phyloP scores from a whole-genome alignment of 1,140 invertebrate genomes.

The Psilanteris sp. region DNA sequence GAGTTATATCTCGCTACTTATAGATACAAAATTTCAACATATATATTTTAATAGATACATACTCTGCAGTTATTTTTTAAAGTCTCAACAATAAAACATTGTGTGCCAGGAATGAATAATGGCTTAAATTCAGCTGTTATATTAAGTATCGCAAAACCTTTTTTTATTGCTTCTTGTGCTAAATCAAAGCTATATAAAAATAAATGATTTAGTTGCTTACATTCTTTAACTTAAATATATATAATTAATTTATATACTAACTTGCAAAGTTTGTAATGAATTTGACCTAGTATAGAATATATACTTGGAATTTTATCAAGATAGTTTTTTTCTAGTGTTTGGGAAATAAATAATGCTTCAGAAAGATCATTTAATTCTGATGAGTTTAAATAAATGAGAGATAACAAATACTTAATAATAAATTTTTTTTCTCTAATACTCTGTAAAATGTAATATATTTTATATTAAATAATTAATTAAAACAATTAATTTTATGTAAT shows the following conservation, averaged over 20 bases:
- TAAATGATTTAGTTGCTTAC: too few relatives aligned
- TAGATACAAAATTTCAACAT: too few relatives aligned
- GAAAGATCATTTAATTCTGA: constrained; percentile 53
- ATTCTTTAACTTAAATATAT: neutral
- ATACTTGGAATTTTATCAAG: constrained; percentile 60
- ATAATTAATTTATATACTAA: constrained; percentile 10
- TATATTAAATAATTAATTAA: neutral
- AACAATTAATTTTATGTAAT: neutral
- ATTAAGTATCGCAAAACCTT: constrained; percentile 52
- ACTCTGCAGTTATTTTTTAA: constrained; percentile 31
- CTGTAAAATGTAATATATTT: constrained; percentile 25
- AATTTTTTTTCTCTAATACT: constrained; percentile 14
- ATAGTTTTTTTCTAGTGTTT: constrained; percentile 9
- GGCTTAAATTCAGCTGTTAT: constrained; percentile 6
- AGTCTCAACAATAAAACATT: constrained; percentile 47
- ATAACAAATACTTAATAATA: constrained; percentile 63
- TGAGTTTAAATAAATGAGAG: constrained; percentile 39
- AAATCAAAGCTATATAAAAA: constrained; percentile 59
- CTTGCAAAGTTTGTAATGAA: constrained; percentile 66
- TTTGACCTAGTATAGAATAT: constrained; percentile 56
- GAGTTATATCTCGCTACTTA: too few relatives aligned
- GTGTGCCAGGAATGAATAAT: constrained; percentile 63
- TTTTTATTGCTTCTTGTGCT: constrained; percentile 44
- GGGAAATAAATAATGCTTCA: constrained; percentile 28
- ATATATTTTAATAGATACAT: too few relatives aligned